phyloP scores from a whole-genome alignment of 2,888 invertebrate genomes.

The Palloptera scutellata region DNA sequence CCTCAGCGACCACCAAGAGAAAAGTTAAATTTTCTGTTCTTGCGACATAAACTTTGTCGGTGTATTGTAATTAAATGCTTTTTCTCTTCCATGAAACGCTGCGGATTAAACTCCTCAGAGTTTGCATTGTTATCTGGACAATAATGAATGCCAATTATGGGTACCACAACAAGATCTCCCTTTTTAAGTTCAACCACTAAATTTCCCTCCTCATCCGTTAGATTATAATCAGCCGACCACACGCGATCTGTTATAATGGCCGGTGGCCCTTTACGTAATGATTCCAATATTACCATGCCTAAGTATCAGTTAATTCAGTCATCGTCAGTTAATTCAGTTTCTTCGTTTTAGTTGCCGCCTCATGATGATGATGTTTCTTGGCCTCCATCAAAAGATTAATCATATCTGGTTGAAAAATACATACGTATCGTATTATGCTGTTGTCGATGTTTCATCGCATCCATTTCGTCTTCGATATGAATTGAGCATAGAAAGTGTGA shows the following conservation, averaged over 20 bases:
- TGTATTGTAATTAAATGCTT: constrained; percentile 16
- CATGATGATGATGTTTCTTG: constrained; percentile 45
- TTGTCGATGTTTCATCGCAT: constrained; percentile 62
- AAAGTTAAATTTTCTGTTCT: no score
- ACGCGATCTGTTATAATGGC: constrained; percentile 63
- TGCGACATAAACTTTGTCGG: constrained; percentile 9
- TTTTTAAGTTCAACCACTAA: constrained; percentile 64
- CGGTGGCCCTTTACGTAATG: constrained; percentile 67
- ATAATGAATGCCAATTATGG: constrained; percentile 63
- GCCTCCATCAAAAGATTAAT: constrained; percentile 68
- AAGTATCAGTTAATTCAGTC: constrained; percentile 70
- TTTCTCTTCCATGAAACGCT: constrained; percentile 62
- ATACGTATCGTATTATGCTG: constrained; percentile 60
- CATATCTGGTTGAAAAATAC: no score
- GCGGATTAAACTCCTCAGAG: constrained; percentile 68
- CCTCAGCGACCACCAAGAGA: no score
- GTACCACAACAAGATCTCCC: constrained; percentile 62
- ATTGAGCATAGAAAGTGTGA: constrained; percentile 28
- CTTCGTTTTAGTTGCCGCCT: constrained; percentile 40
- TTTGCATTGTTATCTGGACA: constrained; percentile 66
- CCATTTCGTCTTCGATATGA: constrained; percentile 51
- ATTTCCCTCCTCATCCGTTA: constrained; percentile 39
- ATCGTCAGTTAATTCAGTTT: constrained; percentile 58
- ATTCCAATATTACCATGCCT: constrained; percentile 67
- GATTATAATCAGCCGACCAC: constrained; percentile 63